These are phyloP conservation scores for Eurois occulta DNA, from an alignment of 2,888 invertebrate species.

Conservation along the genomic window DNA sequence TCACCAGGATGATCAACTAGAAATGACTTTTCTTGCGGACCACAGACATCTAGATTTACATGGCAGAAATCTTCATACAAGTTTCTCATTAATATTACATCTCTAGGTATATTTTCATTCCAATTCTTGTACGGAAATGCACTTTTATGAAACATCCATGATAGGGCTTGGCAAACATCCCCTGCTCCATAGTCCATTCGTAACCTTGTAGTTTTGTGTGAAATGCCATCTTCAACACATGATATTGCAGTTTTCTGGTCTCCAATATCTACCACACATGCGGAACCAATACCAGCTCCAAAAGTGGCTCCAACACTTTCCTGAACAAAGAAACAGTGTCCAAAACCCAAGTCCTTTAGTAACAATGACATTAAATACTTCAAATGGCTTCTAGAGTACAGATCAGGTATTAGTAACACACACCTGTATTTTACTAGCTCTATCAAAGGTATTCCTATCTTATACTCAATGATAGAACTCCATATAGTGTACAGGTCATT, in stretches of 20 bases:
- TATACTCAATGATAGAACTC: conserved; percentile 94
- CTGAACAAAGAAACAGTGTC: conserved; percentile 95
- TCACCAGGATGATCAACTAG: conserved; percentile 93
- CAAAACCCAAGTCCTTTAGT: conserved; percentile 95
- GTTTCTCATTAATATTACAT: conserved; percentile 94
- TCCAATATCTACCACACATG: conserved; percentile 98
- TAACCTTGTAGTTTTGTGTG: conserved; percentile 95
- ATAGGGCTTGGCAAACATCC: conserved; percentile 97
- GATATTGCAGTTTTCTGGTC: conserved; percentile 99
- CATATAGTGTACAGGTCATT: conserved; percentile 97
- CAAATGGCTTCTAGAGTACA: conserved; percentile 96
- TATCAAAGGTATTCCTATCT: conserved; percentile 93
- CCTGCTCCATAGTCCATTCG: conserved; percentile 97
- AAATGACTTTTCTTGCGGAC: conserved; percentile 96
- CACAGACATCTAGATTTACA: conserved; percentile 96
- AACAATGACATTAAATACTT: conserved; percentile 96
- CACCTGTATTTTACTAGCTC: conserved; percentile 95
- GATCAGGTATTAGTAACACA: conserved; percentile 96
- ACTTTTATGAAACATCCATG: conserved; percentile 96
- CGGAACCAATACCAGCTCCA: conserved; percentile 91
- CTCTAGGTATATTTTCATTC: conserved; percentile 93
- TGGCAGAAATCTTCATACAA: conserved; percentile 98
- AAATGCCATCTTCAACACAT: conserved; percentile 99
- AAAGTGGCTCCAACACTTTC: conserved; percentile 91
- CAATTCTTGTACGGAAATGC: conserved; percentile 97